These are phyloP conservation scores for Petromus typicus DNA, from an alignment of 2,113 vertebrate genomes.

Conservation along the genomic window DNA sequence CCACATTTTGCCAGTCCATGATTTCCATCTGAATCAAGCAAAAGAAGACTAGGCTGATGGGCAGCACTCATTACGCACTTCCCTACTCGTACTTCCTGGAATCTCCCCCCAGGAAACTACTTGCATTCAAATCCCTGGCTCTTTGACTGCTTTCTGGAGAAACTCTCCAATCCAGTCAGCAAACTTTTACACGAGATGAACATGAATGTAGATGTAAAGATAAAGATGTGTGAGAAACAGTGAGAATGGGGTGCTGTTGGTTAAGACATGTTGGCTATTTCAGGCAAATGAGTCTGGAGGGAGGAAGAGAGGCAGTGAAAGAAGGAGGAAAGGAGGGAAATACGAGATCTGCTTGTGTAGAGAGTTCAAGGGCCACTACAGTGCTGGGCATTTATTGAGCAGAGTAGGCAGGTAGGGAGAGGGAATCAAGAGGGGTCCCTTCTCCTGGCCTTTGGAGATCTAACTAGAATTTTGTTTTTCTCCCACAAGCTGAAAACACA, in stretches of 20 bases:
- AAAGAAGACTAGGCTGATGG: not conserved
- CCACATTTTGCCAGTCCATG: not conserved
- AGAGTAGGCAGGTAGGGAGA: not conserved
- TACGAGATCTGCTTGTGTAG: not conserved
- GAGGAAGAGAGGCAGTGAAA: not conserved
- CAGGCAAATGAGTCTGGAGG: not conserved
- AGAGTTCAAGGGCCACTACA: not conserved
- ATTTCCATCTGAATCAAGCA: not conserved
- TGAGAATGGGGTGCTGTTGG: not conserved
- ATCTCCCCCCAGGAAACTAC: not conserved
- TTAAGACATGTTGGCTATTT: not conserved
- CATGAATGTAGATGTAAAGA: not conserved
- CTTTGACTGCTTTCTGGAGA: not conserved
- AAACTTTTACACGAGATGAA: no score
- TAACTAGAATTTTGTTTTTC: not conserved
- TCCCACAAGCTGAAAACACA: conserved; percentile 31
- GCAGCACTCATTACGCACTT: not conserved
- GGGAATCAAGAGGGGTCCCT: not conserved
- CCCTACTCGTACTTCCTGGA: not conserved
- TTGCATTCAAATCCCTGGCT: not conserved
- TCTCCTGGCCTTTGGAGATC: not conserved
- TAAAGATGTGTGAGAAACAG: not conserved
- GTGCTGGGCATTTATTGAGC: not conserved
- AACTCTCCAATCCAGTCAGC: not conserved
- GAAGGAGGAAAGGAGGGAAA: not conserved